These are phyloP conservation scores for Etheostoma spectabile DNA, from an alignment of 2,113 vertebrate genomes.

Conservation along the genomic window DNA sequence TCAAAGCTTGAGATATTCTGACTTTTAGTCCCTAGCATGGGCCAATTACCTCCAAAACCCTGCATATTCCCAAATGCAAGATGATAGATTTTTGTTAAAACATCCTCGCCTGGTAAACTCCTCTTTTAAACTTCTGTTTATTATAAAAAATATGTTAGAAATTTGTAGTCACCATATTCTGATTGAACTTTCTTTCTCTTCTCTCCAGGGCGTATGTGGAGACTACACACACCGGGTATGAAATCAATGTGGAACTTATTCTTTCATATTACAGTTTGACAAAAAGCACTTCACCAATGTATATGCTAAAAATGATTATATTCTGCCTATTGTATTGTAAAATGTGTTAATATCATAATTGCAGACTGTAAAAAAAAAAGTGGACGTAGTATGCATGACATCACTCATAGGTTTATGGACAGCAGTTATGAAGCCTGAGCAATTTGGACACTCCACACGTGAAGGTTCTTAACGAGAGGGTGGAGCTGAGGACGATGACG, in stretches of 20 bases:
- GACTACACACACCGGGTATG: constrained; percentile 97
- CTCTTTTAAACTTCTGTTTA: neutral
- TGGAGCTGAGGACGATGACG: too few relatives aligned
- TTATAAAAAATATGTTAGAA: neutral
- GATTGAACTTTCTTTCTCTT: constrained; percentile 2
- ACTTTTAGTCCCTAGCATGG: neutral
- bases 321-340: neutral
- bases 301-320: neutral
- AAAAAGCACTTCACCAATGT: neutral
- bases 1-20: neutral
- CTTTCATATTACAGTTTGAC: neutral
- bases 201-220: constrained; percentile 90
- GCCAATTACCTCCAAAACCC: neutral
- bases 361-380: too few relatives aligned
- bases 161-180: neutral
- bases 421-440: too few relatives aligned
- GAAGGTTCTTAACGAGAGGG: too few relatives aligned
- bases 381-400: too few relatives aligned
- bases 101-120: neutral
- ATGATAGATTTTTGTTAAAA: neutral
- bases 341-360: neutral
- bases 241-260: neutral
- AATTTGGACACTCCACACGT: too few relatives aligned
- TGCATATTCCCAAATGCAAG: neutral
- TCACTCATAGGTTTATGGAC: too few relatives aligned